Evolutionary conservation across 2,797 vertebrate species (phyloP), one percentile per base, ranked within the genome.

Genomic region (Taenioides sp.): DNA sequence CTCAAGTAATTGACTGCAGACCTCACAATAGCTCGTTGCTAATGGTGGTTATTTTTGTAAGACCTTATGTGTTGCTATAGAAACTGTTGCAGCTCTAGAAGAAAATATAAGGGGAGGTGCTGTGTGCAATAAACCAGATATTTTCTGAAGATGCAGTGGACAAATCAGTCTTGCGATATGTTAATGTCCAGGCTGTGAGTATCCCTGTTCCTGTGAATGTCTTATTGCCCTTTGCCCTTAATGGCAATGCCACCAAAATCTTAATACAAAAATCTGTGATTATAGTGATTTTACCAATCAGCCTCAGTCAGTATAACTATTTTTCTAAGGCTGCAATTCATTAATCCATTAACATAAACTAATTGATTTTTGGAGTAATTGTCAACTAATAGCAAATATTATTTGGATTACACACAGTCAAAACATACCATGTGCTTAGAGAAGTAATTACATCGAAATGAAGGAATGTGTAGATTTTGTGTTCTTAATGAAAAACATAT

Each of bases 21-120:
- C 47, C 74, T 81, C 76, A 75, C 69, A 78, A 73, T 84, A 80
- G 76, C 76, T 82, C 81, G 66, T 87, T 88, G 74, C 86, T 86
- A 89, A 87, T 90, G 75, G 81, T 76, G 78, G 87, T 85, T 88
- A 84, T 91, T 89, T 87, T 85, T 81, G 80, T 79, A 79, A 89
- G 88, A 91, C 92, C 87, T 88, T 88, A 80, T 87, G 89, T 80
- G 93, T 94, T 94, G 86, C 92, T 88, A 93, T 94, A 88, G 93
- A 82, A 93, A 94, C 92, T 88, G 91, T 93, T 92, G 89, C 89
- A 87, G 80, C 78, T 88, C 80, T 86, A 86, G 82, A 79, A 86
- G 81, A 76, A 78, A 75, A 80, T 77, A 75, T 75, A 57, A 57
- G 22, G 22, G 25, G 57, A 16, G 27, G 83, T 82, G 79, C 75